These are phyloP conservation scores for Miniopterus natalensis DNA, from an alignment of 2,113 vertebrate genomes.

Conservation along the genomic window DNA sequence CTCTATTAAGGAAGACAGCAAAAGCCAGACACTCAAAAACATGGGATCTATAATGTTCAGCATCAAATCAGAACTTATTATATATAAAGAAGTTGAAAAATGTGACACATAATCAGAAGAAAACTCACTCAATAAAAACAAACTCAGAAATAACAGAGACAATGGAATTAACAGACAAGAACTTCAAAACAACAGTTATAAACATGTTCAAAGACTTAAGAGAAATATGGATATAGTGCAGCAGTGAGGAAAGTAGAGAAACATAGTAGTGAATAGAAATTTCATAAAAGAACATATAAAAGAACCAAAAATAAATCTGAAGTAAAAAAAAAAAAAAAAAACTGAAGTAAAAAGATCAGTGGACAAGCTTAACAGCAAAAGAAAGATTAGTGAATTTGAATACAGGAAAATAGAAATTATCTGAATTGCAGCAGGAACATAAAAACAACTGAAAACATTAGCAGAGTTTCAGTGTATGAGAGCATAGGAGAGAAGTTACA, in stretches of 20 bases:
- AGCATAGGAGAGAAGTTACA: background rate
- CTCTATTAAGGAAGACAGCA: background rate
- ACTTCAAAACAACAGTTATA: background rate
- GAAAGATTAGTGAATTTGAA: slow-evolving; percentile 17
- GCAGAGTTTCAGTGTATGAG: background rate
- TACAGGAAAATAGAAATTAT: slow-evolving; percentile 7
- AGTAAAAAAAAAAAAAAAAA: background rate
- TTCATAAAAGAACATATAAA: background rate
- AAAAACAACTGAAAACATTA: background rate
- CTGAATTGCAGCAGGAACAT: background rate
- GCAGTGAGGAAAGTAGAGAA: background rate
- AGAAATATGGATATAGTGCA: background rate
- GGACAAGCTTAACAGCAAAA: background rate
- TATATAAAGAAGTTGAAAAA: background rate
- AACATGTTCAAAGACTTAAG: background rate
- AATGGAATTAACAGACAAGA: background rate
- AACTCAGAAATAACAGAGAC: background rate
- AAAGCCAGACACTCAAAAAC: background rate
- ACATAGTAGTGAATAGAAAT: background rate
- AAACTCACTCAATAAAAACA: slow-evolving; percentile 37
- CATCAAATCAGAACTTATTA: slow-evolving; percentile 32
- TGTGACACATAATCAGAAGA: background rate
- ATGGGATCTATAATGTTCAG: background rate
- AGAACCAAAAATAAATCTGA: background rate
- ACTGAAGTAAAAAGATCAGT: background rate